Evolutionary conservation across 2,113 vertebrate species (phyloP).

Genomic region (Pampusana beccarii): DNA sequence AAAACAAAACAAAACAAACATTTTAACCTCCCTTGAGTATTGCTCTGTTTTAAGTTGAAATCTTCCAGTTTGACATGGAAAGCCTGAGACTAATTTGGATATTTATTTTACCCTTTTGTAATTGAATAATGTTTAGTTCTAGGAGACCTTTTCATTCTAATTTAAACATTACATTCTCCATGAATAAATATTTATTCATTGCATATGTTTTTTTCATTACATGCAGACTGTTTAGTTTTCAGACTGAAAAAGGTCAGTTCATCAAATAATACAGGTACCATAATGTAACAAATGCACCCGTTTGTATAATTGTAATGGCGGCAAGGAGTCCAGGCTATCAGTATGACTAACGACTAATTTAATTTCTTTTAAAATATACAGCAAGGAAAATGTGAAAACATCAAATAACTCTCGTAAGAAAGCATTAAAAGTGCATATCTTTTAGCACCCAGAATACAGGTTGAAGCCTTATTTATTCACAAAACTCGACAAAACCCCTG

Average conservation of each 20-base stretch:
- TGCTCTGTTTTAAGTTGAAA: not conserved
- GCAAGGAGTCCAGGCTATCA: not conserved
- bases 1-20: not conserved
- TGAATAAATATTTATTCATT: constrained; percentile 57
- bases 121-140: constrained; percentile 43
- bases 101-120: constrained; percentile 40
- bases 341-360: not conserved
- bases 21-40: not conserved
- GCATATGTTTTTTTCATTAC: constrained; percentile 21
- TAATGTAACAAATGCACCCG: not conserved
- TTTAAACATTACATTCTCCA: constrained; percentile 32
- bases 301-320: not conserved
- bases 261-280: constrained; percentile 5
- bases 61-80: not conserved
- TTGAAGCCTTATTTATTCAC: not conserved
- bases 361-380: not conserved
- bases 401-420: not conserved
- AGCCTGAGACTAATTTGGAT: constrained; percentile 7
- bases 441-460: not conserved
- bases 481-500: not conserved
- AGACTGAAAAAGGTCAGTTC: not conserved
- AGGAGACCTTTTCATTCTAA: constrained; percentile 16
- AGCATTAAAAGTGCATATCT: not conserved
- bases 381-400: not conserved
- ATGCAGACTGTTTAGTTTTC: constrained; percentile 17